Conservation (phyloP, 2,797 vertebrate genomes). For the Carapus acus region DNA sequence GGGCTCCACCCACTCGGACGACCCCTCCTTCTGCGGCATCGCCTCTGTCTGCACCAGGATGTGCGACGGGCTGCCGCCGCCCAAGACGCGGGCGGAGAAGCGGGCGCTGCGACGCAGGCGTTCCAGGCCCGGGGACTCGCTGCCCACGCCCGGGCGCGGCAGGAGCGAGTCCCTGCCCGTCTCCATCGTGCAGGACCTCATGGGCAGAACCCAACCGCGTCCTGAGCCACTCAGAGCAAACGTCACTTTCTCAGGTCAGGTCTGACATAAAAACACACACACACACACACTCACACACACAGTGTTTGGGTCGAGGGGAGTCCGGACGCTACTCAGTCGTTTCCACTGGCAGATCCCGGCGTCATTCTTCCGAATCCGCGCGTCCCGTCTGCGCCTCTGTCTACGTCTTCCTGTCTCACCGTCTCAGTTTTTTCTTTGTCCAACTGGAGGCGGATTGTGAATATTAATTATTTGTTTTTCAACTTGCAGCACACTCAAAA, state of each 20-base stretch:
- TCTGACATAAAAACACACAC: conserved; percentile 29
- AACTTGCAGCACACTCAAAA: neutral
- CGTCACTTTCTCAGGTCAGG: conserved; percentile 51
- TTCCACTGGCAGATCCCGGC: conserved; percentile 37
- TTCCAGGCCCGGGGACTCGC: conserved; percentile 75
- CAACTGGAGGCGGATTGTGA: conserved; percentile 9
- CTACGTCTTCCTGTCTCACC: conserved; percentile 47
- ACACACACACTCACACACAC: conserved; percentile 23
- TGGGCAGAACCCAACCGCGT: conserved; percentile 40
- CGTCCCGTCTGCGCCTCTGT: too few relatives aligned
- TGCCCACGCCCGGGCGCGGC: conserved; percentile 67
- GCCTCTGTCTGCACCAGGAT: conserved; percentile 79
- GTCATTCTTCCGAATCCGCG: too few relatives aligned
- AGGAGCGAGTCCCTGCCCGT: conserved; percentile 25
- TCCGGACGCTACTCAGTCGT: conserved; percentile 24
- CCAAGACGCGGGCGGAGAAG: conserved; percentile 68
- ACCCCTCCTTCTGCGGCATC: conserved; percentile 92
- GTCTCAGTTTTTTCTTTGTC: conserved; percentile 46
- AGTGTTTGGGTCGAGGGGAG: too few relatives aligned
- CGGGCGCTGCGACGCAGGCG: conserved; percentile 80
- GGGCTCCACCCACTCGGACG: conserved; percentile 88
- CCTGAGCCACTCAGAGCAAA: conserved; percentile 46
- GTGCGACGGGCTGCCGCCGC: conserved; percentile 77
- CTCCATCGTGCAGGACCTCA: conserved; percentile 54
- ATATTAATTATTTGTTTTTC: neutral